These are phyloP conservation scores for Odontocerum albicorne DNA, from an alignment of 2,888 invertebrate genomes.

Conservation along the genomic window DNA sequence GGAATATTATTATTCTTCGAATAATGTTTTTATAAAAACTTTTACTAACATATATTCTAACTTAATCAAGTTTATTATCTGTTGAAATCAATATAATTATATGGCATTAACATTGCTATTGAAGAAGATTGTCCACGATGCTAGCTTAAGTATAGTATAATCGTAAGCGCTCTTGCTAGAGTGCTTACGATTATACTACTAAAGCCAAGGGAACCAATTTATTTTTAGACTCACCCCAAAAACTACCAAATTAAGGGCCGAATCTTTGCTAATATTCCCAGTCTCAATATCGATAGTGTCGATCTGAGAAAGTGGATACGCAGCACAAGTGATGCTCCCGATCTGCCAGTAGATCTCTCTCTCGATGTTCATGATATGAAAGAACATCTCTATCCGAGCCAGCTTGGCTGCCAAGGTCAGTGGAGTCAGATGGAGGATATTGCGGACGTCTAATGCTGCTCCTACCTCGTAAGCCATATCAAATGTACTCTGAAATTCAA, in stretches of 20 bases:
- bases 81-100: too few species aligned
- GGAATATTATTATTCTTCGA: too few species aligned
- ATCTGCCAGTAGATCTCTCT: conserved; percentile 98
- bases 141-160: too few species aligned
- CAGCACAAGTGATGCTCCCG: conserved; percentile 94
- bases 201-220: neutral
- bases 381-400: conserved; percentile 93
- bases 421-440: conserved; percentile 86
- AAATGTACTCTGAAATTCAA: conserved; percentile 72
- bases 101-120: too few species aligned
- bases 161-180: too few species aligned
- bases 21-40: too few species aligned
- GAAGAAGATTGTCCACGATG: too few species aligned
- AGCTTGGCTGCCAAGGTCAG: conserved; percentile 91
- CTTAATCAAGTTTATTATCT: too few species aligned
- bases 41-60: too few species aligned
- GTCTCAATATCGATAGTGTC: conserved; percentile 93
- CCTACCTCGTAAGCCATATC: conserved; percentile 95
- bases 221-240: conserved; percentile 86
- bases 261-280: conserved; percentile 92
- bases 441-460: conserved; percentile 82
- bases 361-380: conserved; percentile 94
- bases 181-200: neutral
- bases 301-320: conserved; percentile 91
- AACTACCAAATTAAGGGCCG: conserved; percentile 92